Conservation (phyloP, 2,113 vertebrate species). For the Vicugna pacos region DNA sequence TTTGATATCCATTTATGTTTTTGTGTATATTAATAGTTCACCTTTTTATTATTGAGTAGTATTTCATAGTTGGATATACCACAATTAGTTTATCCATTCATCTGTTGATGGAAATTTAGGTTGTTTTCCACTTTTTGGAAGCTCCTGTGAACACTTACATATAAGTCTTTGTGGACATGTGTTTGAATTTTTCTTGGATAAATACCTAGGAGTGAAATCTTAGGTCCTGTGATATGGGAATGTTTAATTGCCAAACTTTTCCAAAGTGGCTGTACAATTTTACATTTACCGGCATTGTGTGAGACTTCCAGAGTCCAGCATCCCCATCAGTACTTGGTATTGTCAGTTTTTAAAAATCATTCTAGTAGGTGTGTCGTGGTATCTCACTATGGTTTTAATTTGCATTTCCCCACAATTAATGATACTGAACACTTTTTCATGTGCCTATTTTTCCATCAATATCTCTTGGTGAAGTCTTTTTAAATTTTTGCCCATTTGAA, state of each 20-base stretch:
- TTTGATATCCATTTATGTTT: neutral
- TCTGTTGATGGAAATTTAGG: neutral
- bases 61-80: neutral
- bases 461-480: conserved; percentile 6
- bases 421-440: neutral
- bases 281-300: neutral
- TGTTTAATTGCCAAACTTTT: neutral
- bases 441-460: neutral
- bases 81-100: neutral
- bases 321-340: neutral
- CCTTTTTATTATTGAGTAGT: neutral
- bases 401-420: neutral
- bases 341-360: neutral
- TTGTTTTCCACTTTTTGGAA: neutral
- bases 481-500: neutral
- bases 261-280: neutral
- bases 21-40: neutral
- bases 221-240: neutral
- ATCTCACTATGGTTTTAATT: neutral
- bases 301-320: neutral
- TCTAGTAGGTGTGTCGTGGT: neutral
- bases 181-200: conserved; percentile 18
- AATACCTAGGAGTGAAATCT: conserved; percentile 14
- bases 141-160: neutral
- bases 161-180: neutral